Base-by-base conservation (phyloP, 2,888 invertebrate species). In the Heliconius charithonia region DNA sequence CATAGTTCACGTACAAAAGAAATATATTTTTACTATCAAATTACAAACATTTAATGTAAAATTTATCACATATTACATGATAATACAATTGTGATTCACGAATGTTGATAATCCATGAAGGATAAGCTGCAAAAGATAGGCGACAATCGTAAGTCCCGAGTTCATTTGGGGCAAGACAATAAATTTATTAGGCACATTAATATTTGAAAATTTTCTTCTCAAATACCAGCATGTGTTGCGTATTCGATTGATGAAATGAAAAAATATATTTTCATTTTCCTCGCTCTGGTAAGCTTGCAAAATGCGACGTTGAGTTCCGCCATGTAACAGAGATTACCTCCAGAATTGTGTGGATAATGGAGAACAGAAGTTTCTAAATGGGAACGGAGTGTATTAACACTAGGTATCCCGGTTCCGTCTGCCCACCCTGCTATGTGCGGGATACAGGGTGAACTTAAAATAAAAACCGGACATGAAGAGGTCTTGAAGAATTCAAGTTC, bases 81-180 rank as follows among this genome's bases (percentile, higher is more conserved):
- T 72, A 72, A 32, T 37, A 59, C 29, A 59, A 72, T 72, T 72
- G 59, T 59, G 72, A 72, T 59, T 72, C 72, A 72, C 56, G 13
- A 59, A 59, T 56, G 72, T 32, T 27, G 29, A 32, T 59, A 72
- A 59, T 59, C n/a, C 59, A n/a, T 32, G n/a, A 59, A 4, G 59
- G 72, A 59, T 72, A 25, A 72, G n/a, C 13, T 37, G n/a, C 9
- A 59, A 32, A 72, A n/a, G 16, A 59, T 51, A 56, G 27, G 70
- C 29, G n/a, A 7, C 51, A 71, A 72, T 32, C 56, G 71, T 13
- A 56, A 56, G 56, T 56, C 32, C 22, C 29, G 32, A 71, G 71
- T 72, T 32, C 51, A n/a, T 51, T 72, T 56, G 13, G n/a, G 56
- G n/a, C 56, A 56, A 56, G 51, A 51, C 6, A 51, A 51, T 70